Evolutionary conservation across 2,888 invertebrate species (phyloP), one percentile per base, ranked within the genome.

Genomic region (Agrilus biguttatus): DNA sequence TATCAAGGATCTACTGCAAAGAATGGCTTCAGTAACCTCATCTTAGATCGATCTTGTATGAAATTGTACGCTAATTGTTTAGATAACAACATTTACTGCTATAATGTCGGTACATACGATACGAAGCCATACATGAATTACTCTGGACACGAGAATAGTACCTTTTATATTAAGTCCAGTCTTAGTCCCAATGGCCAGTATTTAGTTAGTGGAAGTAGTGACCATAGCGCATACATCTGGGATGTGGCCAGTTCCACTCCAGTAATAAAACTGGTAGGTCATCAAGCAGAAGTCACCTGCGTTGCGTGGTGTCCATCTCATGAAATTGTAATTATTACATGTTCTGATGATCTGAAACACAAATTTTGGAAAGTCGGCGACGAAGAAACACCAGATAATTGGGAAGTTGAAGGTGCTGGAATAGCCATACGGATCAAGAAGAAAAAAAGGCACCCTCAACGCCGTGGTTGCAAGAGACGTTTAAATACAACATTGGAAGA

Each of bases 181-280:
- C 68, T 92, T 28, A 88, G 87, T 59, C 78, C 81, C 1, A 88
- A 91, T 65, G 81, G 84, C 5, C 68, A 71, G 48, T 92, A 87
- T 65, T 67, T 93, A 21, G 70, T 88, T 1, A 88, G 88, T 62
- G 92, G 92, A n/a, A 90, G 90, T 52, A 84, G 84, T 55, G 88
- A 90, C 65, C 80, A 83, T 52, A 72, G 77, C 53, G 91, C 89
- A 0, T 91, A 90, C 58, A 78, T 93, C 42, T 93, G 92, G 91
- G 80, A 78, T 60, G 73, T 80, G 1, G 70, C 72, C 12, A 64
- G 67, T 49, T 68, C 81, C 0, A 63, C 71, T 45, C 87, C 89
- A 1, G 61, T 88, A 8, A 75, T 82, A 14, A 71, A 73, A 40
- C 68, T 92, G 5, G 67, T 70, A 1, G 90, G 89, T 0, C 91